Evolutionary conservation across 2,888 invertebrate species (phyloP).

Genomic region (Caenorhabditis sp.): DNA sequence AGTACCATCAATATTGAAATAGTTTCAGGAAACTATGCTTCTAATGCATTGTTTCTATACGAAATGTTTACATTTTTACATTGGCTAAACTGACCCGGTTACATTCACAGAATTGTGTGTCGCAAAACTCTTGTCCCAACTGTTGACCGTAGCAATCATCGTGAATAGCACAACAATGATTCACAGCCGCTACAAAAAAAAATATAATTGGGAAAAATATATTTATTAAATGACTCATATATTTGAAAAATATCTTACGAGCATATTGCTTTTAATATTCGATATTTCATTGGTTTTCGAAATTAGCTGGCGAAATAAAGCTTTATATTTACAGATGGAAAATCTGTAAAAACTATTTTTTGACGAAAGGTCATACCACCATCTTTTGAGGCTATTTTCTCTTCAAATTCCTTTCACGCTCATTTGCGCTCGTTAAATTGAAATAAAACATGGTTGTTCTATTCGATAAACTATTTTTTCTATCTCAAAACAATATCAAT

Average conservation of each 20-base stretch:
- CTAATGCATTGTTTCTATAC: too few relatives aligned
- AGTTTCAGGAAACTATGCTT: background rate
- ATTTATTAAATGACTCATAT: too few relatives aligned
- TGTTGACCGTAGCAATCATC: constrained; percentile 56
- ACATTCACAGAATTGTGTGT: constrained; percentile 48
- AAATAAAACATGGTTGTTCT: background rate
- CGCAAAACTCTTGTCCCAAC: constrained; percentile 42
- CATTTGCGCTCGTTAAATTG: constrained; percentile 4
- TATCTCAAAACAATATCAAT: background rate
- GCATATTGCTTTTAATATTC: too few relatives aligned
- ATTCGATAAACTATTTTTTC: background rate
- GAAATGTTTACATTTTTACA: too few relatives aligned
- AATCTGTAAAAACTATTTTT: too few relatives aligned
- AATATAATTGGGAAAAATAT: background rate
- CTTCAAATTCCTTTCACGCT: background rate
- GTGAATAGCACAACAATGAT: constrained; percentile 57
- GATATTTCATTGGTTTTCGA: too few relatives aligned
- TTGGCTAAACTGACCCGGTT: constrained; percentile 26
- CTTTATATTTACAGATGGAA: too few relatives aligned
- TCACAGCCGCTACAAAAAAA: constrained; percentile 45
- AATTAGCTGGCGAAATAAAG: too few relatives aligned
- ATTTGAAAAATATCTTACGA: too few relatives aligned
- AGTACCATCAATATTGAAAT: background rate
- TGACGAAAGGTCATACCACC: background rate
- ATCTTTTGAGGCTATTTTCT: background rate